Percentiles rank a stretch among this genome's conserved stretches.
phyloP scores from a whole-genome alignment of 1,140 invertebrate genomes.

The Euwallacea fornicatus region DNA sequence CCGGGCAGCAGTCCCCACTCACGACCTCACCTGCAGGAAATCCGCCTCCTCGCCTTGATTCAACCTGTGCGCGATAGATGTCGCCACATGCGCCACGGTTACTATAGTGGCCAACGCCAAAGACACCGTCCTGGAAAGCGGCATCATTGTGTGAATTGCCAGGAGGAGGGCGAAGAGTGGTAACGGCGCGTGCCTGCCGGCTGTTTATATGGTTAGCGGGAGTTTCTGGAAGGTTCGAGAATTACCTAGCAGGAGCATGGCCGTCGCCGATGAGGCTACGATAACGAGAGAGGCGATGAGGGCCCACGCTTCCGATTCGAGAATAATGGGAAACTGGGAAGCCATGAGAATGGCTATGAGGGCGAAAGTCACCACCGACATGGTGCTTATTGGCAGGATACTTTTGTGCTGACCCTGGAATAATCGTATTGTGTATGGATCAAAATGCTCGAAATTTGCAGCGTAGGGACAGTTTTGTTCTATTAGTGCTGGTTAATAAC shows the following conservation, averaged over 20 bases:
- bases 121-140: constrained; percentile 64
- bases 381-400: constrained; percentile 53
- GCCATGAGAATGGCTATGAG: constrained; percentile 56
- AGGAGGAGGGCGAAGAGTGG: constrained; percentile 67
- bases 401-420: constrained; percentile 57
- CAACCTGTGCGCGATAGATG: constrained; percentile 56
- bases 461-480: no score
- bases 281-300: constrained; percentile 58
- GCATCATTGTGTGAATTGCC: constrained; percentile 72
- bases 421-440: background rate
- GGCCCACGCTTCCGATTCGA: constrained; percentile 59
- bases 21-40: constrained; percentile 57
- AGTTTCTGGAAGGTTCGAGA: background rate
- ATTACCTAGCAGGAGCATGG: constrained; percentile 54
- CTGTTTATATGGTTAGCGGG: constrained; percentile 31
- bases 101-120: constrained; percentile 62
- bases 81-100: constrained; percentile 61
- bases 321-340: constrained; percentile 57
- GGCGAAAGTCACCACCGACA: constrained; percentile 57
- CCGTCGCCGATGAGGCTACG: constrained; percentile 55
- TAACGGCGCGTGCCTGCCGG: constrained; percentile 61
- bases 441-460: background rate
- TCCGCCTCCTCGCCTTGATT: constrained; percentile 53
- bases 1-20: background rate
- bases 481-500: no score